Conservation (phyloP, 2,888 invertebrate genomes). For the Ferrisia virgata region DNA sequence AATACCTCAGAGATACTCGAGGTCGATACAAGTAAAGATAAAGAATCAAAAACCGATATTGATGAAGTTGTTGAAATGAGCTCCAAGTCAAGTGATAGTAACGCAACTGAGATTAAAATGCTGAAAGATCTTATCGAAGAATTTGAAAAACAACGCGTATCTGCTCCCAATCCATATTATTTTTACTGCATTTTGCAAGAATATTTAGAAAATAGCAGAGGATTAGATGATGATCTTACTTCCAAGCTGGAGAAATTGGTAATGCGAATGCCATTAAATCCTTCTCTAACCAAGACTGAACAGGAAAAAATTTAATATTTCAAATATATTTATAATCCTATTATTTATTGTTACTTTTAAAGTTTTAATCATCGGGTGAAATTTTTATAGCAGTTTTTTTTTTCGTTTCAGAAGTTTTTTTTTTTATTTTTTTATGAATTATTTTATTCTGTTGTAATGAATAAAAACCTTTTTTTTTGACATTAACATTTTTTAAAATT, state of each 20-base stretch:
- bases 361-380: neutral
- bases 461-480: too few species aligned
- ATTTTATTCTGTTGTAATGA: neutral
- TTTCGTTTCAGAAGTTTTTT: neutral
- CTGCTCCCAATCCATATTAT: conserved; percentile 34
- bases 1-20: neutral
- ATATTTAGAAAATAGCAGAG: neutral
- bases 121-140: neutral
- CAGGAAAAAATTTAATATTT: neutral
- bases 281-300: conserved; percentile 21
- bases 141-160: conserved; percentile 33
- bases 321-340: neutral
- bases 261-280: neutral
- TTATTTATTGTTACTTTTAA: neutral
- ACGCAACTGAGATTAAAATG: neutral
- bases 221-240: neutral
- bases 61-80: neutral
- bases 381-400: neutral
- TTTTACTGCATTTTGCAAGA: neutral
- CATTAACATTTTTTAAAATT: neutral
- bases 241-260: neutral
- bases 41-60: neutral
- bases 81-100: neutral
- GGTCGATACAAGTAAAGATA: neutral
- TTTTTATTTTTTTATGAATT: conserved; percentile 1